Conservation (phyloP, 2,113 vertebrate species). For the Aptenodytes forsteri region DNA sequence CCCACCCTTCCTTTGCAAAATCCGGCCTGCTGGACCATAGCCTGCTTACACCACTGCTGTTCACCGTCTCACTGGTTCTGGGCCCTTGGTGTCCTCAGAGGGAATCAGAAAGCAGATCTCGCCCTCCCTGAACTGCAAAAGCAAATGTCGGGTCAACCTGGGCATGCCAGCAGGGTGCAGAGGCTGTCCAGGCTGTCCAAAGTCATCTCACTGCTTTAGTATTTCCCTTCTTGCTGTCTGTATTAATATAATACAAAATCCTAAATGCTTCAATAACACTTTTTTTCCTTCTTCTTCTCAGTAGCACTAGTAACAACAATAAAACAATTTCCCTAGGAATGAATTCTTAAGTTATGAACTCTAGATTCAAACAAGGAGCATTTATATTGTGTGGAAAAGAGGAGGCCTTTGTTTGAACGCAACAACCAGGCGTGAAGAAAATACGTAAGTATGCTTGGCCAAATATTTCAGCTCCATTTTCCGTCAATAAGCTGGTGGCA, state of each 20-base stretch:
- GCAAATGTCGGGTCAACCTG: not conserved
- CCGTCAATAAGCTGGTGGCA: not conserved
- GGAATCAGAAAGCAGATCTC: not conserved
- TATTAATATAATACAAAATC: not conserved
- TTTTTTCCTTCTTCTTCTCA: not conserved
- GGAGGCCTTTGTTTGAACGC: constrained; percentile 35
- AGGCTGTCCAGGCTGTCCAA: not conserved
- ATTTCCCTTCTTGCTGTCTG: not conserved
- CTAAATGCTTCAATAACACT: not conserved
- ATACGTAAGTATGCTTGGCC: not conserved
- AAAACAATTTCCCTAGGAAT: not conserved
- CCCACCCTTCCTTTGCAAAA: not conserved
- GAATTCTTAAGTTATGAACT: constrained; percentile 7
- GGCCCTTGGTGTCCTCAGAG: not conserved
- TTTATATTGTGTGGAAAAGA: constrained; percentile 8
- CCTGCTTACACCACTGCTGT: not conserved
- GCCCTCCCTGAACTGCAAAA: not conserved
- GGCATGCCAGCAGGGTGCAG: not conserved
- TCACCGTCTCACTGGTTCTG: accelerated
- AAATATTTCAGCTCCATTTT: constrained; percentile 34
- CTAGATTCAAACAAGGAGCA: not conserved
- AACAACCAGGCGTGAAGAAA: not conserved
- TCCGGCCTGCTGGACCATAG: not conserved
- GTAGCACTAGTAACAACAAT: not conserved
- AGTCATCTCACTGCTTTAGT: not conserved